A percentile compares a stretch with the other conserved stretches of the same genome.
phyloP scores from a whole-genome alignment of 2,113 vertebrate species.

The Phalacrocorax carbo region DNA sequence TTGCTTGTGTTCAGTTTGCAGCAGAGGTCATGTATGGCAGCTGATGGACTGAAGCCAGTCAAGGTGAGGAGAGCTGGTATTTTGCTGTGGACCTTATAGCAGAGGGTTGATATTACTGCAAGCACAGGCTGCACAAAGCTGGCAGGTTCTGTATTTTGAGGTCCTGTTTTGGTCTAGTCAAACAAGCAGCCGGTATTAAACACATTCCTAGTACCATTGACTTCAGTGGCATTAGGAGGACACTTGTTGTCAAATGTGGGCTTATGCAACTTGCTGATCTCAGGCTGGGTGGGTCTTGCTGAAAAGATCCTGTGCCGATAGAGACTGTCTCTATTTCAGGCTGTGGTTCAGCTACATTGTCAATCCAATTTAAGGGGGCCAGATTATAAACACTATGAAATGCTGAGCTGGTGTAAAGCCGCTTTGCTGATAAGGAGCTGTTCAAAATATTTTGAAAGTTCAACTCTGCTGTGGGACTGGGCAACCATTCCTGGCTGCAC shows the following conservation, averaged over 20 bases:
- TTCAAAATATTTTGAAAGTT: conserved; percentile 13
- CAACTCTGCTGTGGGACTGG: neutral
- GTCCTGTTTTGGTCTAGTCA: neutral
- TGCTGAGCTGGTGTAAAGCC: conserved; percentile 4
- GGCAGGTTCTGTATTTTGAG: neutral
- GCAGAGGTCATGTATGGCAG: neutral
- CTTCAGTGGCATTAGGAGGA: neutral
- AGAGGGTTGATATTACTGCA: neutral
- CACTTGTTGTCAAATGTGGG: neutral
- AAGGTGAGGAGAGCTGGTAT: neutral
- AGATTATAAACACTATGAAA: neutral
- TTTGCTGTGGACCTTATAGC: neutral
- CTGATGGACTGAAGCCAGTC: neutral
- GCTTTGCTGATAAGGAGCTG: conserved; percentile 18
- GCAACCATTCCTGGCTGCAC: neutral
- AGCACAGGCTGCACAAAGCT: neutral
- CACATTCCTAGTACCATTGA: neutral
- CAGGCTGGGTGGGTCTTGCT: neutral
- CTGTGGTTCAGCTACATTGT: neutral
- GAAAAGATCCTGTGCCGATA: neutral
- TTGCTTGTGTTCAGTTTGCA: neutral
- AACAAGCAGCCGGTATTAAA: neutral
- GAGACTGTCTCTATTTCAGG: neutral
- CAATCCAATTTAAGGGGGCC: neutral
- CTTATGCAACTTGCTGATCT: neutral